Base-by-base conservation (phyloP, 1,140 invertebrate genomes). In the Leptopilina boulardi region DNA sequence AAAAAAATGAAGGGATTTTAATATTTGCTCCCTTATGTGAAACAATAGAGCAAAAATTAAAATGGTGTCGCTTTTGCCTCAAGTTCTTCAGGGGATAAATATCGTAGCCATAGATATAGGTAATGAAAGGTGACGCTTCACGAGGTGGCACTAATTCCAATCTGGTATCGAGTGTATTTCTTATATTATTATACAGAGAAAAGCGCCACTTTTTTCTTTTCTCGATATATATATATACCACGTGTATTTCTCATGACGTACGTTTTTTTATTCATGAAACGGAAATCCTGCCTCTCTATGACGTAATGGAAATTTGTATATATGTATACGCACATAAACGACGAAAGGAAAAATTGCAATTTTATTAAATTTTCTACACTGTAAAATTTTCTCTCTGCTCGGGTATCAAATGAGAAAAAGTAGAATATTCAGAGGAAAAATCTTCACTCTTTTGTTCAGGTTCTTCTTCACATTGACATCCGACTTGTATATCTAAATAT, bases 61-160 rank as follows among this genome's bases (percentile, higher is more conserved):
- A n/a, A n/a, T n/a, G n/a, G n/a, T n/a, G n/a, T n/a, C n/a, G n/a
- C n/a, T n/a, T n/a, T n/a, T n/a, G n/a, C 13, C 59, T 5, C 59
- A 34, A n/a, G 8, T 66, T 30, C 21, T 66, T 8, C 1, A n/a
- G 15, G 59, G 59, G 59, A 34, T 66, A 30, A 66, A 66, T 66
- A 66, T 66, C 59, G 23, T 13, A 8, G 19, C 21, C 10, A 18
- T 56, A n/a, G 13, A 13, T 11, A 9, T 59, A 30, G 5, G 9
- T 66, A 66, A 66, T 66, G 59, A 59, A 59, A 59, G 11, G 15
- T 59, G 56, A 59, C 56, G 15, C 15, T 51, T 51, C 47, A 5
- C 15, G 47, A 51, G 47, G 47, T 51, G 59, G 59, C 23, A 66
- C 23, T 30, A 66, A 66, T 66, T 66, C 23, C 13, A 66, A 66